Evolutionary conservation across 2,797 vertebrate genomes (phyloP), one percentile per base, ranked within the genome.

Genomic region (Rhinophrynus dorsalis): DNA sequence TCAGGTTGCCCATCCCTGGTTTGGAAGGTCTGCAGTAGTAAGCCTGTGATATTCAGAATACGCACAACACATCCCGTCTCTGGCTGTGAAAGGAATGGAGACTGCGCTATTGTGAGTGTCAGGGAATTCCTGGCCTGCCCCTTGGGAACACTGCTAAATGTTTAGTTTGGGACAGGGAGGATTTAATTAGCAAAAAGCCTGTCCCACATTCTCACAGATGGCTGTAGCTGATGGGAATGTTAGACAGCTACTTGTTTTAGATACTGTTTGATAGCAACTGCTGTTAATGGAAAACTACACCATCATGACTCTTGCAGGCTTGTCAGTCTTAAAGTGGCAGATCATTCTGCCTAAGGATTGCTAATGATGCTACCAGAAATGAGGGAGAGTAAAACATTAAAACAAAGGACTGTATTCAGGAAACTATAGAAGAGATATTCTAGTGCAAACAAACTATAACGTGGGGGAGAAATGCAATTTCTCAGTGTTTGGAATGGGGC

Each of bases 111-210:
- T 26, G 60, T 29, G 17, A 51, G 61, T 13, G 50, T 21, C 30
- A 4, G 40, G 29, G 26, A 47, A 51, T 65, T 67, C 56, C 57
- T 73, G 70, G 62, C 62, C 62, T 51, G 27, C 4, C 33, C 21
- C 64, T 42, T 23, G 40, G 30, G 61, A 51, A 26, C 26, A 7
- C 33, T 17, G 60, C 38, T 52, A 44, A 59, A 45, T 21, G 47
- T 32, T 54, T 23, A 23, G 42, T 37, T 64, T 27, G 45, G 69
- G 69, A 66, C 54, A 13, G 54, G 20, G 70, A 24, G 47, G 70
- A 73, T 73, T 73, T 67, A 73, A 73, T 73, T 73, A 73, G 70
- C 59, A 56, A 21, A n/a, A 56, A 48, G 51, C 27, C 45, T 20
- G 45, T 47, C 55, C 47, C 42, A 51, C 45, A 27, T 73, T 59